Evolutionary conservation across 2,797 vertebrate genomes (phyloP).

Genomic region (Malurus splendens): DNA sequence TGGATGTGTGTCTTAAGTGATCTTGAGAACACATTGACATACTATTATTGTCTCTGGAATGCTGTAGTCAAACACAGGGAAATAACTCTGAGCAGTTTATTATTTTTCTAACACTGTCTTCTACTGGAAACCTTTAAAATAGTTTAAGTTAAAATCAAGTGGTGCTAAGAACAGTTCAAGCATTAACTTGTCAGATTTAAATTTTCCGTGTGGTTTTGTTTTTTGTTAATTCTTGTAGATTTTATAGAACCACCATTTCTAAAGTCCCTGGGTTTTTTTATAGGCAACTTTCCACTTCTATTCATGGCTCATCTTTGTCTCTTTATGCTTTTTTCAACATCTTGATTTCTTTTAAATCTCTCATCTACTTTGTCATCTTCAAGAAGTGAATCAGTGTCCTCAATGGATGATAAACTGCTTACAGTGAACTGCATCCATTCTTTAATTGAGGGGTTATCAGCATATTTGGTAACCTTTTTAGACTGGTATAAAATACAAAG

Average conservation of each 20-base stretch:
- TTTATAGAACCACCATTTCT: background rate
- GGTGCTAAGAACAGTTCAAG: background rate
- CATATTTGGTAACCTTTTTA: background rate
- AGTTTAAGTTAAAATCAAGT: background rate
- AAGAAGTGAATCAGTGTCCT: background rate
- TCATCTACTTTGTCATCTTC: background rate
- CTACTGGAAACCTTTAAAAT: background rate
- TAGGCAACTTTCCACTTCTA: background rate
- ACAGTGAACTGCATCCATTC: background rate
- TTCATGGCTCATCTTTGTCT: background rate
- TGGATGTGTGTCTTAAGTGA: background rate
- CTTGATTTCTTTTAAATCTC: background rate
- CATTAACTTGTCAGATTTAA: background rate
- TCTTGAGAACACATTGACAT: background rate
- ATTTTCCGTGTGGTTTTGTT: background rate
- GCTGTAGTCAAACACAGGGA: background rate
- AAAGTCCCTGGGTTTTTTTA: background rate
- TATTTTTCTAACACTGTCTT: background rate
- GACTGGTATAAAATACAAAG: background rate
- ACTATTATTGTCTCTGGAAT: background rate
- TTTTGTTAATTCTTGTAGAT: background rate
- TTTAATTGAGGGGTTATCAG: background rate
- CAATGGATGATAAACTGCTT: background rate
- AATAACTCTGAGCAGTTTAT: background rate
- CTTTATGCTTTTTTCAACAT: background rate